Base-by-base conservation (phyloP, 2,113 vertebrate species). In the Apaloderma vittatum region DNA sequence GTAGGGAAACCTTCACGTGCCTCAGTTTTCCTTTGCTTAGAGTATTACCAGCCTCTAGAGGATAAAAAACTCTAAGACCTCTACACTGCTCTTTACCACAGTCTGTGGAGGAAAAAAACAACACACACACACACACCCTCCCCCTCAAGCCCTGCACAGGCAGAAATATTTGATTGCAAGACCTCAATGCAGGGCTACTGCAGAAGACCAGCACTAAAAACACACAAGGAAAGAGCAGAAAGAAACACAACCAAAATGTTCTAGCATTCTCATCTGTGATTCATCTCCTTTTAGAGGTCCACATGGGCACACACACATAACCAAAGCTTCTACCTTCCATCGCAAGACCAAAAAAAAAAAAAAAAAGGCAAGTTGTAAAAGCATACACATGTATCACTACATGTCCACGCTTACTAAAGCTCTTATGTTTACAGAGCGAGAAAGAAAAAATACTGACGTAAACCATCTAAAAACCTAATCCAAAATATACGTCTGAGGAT, bases 321-420 rank as follows among this genome's bases (percentile, higher is more conserved):
- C 8, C 29, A 45, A 84, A 77, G 23, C 15, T 30, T 74, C 48
- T 43, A 4, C 24, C 59, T 81, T 40, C 62, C 48, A 52, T 29
- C 20, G 73, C 17, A 85, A 79, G 23, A 62, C 29, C 49, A 23
- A 67, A 72, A 67, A 63, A 11, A 3, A n/a, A n/a, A n/a, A n/a
- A n/a, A n/a, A n/a, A n/a, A n/a, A n/a, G n/a, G 34, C 24, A 30
- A 1, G 4, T 37, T 74, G 36, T 62, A 48, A 8, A n/a, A 76
- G 65, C 34, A 77, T 9, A 70, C 19, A 22, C 15, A 12, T 0
- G 6, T 11, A 57, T 62, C 62, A n/a, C 26, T 8, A 8, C 0
- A 4, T 19, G 16, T 29, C 9, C 9, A 12, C 7, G 2, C 36
- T 55, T n/a, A 59, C 48, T 77, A 46, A 88, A 86, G 24, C 11